These are phyloP conservation scores for Lates japonicus DNA, from an alignment of 2,797 vertebrate species.

Conservation along the genomic window DNA sequence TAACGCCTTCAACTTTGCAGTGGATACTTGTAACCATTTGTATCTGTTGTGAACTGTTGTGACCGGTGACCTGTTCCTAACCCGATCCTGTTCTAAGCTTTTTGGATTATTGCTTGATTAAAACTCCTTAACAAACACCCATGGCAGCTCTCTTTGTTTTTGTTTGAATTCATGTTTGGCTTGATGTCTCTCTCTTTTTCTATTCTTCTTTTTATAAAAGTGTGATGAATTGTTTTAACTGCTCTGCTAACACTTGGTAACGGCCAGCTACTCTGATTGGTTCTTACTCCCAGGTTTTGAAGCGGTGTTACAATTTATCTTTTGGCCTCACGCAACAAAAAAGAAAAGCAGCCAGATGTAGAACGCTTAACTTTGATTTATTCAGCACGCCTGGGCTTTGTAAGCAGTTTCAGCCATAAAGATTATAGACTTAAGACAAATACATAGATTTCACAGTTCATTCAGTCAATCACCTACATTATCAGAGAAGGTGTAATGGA, in stretches of 20 bases:
- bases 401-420: background rate
- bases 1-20: slow-evolving; percentile 70
- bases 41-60: slow-evolving; percentile 64
- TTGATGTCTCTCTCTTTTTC: slow-evolving; percentile 24
- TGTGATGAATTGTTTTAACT: slow-evolving; percentile 28
- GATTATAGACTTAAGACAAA: background rate
- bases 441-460: slow-evolving; percentile 7
- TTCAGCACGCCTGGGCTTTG: background rate
- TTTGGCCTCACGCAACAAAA: background rate
- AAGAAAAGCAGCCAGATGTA: background rate
- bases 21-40: slow-evolving; percentile 72
- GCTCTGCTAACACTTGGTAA: slow-evolving; percentile 48
- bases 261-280: background rate
- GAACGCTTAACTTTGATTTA: background rate
- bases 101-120: slow-evolving; percentile 85
- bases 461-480: slow-evolving; percentile 5
- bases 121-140: slow-evolving; percentile 85
- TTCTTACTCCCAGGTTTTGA: background rate
- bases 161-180: slow-evolving; percentile 50
- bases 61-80: slow-evolving; percentile 74
- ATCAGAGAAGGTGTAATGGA: slow-evolving; percentile 34
- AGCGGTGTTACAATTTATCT: background rate
- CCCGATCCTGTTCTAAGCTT: slow-evolving; percentile 76
- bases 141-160: slow-evolving; percentile 49
- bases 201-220: slow-evolving; percentile 5